phyloP scores from a whole-genome alignment of 2,888 invertebrate species.

The Ellobium chinense region DNA sequence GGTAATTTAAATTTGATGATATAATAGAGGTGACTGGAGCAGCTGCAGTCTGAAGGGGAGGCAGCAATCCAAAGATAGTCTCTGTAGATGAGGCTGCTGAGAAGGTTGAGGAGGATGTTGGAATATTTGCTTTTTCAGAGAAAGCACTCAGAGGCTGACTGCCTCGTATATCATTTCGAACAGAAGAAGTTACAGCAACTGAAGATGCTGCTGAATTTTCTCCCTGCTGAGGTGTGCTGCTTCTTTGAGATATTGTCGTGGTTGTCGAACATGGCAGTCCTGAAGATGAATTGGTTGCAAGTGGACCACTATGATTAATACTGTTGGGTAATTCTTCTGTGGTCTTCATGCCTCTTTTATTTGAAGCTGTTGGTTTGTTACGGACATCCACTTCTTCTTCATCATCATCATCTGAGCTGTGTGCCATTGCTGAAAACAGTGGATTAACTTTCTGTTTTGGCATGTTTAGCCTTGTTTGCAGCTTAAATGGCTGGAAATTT shows the following conservation, averaged over 20 bases:
- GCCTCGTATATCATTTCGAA: not conserved
- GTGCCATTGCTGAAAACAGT: conserved; percentile 23
- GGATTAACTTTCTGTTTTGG: conserved; percentile 17
- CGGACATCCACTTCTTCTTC: not conserved
- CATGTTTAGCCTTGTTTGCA: conserved; percentile 8
- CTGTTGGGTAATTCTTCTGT: not conserved
- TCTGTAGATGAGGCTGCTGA: not conserved
- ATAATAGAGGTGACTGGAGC: conserved; percentile 1
- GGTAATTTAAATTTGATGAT: conserved; percentile 28
- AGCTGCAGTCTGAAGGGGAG: not conserved
- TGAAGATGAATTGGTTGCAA: not conserved
- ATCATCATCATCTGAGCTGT: conserved; percentile 33
- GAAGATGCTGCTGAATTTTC: not conserved
- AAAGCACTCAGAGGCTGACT: not conserved
- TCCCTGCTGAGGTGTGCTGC: not conserved
- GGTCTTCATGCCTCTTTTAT: not conserved
- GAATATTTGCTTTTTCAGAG: not conserved
- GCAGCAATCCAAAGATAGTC: not conserved
- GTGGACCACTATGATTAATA: not conserved
- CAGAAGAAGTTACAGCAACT: not conserved
- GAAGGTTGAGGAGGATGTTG: not conserved
- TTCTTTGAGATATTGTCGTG: not conserved
- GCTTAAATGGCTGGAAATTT: conserved; percentile 33
- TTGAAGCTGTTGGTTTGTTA: not conserved
- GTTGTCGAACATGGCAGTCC: not conserved